phyloP scores from a whole-genome alignment of 2,113 vertebrate genomes.

The Paraplagusia blochii region DNA sequence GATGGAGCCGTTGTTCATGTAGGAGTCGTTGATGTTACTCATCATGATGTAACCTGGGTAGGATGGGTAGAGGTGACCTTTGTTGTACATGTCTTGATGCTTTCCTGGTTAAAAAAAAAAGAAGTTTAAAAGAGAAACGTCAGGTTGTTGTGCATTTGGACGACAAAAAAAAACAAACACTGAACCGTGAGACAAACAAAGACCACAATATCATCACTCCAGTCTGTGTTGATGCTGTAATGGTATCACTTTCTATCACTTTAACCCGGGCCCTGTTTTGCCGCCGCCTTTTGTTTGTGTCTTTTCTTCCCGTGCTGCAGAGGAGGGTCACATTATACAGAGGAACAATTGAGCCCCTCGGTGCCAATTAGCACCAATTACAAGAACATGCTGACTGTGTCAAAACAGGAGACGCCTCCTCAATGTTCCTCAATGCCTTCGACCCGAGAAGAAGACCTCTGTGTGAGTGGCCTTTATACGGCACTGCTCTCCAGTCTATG shows the following conservation, averaged over 20 bases:
- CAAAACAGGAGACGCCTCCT: slow-evolving; percentile 75
- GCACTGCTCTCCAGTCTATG: slow-evolving; percentile 51
- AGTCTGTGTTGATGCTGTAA: slow-evolving; percentile 34
- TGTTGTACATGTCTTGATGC: slow-evolving; percentile 91
- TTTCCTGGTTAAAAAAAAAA: slow-evolving; percentile 76
- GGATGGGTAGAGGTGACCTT: slow-evolving; percentile 87
- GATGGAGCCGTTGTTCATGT: slow-evolving; percentile 97
- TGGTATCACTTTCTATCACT: slow-evolving; percentile 60
- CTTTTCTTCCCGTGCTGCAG: slow-evolving; percentile 50
- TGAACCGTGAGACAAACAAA: background rate
- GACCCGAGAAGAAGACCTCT: slow-evolving; percentile 49
- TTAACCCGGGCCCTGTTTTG: slow-evolving; percentile 57
- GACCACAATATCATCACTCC: slow-evolving; percentile 10
- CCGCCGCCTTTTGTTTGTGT: slow-evolving; percentile 62
- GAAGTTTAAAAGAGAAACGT: background rate
- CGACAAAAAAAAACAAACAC: slow-evolving; percentile 21
- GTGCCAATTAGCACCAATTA: slow-evolving; percentile 78
- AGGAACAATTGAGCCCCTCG: slow-evolving; percentile 76
- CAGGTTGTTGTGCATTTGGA: background rate
- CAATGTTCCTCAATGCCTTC: slow-evolving; percentile 60
- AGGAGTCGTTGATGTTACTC: slow-evolving; percentile 94
- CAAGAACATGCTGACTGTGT: slow-evolving; percentile 72
- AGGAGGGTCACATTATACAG: slow-evolving; percentile 63
- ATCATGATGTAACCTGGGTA: slow-evolving; percentile 99
- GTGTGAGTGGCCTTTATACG: slow-evolving; percentile 53